Base-by-base conservation (phyloP, 2,888 invertebrate species). In the Drosophila colorata region DNA sequence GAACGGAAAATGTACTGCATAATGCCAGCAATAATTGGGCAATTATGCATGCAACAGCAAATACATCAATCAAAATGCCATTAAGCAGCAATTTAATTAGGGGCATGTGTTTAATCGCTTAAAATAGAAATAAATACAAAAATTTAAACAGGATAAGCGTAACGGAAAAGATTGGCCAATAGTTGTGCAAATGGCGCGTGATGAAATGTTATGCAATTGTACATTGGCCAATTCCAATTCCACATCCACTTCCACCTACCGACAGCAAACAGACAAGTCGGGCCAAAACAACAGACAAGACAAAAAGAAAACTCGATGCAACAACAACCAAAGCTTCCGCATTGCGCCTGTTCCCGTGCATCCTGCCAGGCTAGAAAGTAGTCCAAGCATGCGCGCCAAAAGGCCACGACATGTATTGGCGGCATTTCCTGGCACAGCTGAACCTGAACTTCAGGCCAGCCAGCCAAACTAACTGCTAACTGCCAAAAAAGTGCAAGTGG, bases 401-500 rank as follows among this genome's bases (percentile, higher is more conserved):
- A 72, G 80, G 69, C 76, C 71, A 69, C 67, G 44, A 49, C 61
- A 64, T 48, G 59, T 51, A 33, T 64, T 48, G 48, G 38, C 53
- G 43, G 48, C 69, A 74, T 79, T 89, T 90, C 91, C 91, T 90
- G 91, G 16, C 66, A 20, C 52, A 43, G 52, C 80, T 91, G 90
- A 91, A 91, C 91, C 91, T 90, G 90, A 91, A 90, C 91, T 91
- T 90, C 74, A 52, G 73, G 72, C 71, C 55, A 52, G 35, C 33
- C 49, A 63, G 46, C 51, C 6, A 47, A 63, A 25, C 8, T 7
- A 9, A 31, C 48, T 59, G 44, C 51, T 2, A 47, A 60, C 23
- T 38, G n/a, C 48, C 60, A 59, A 67, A 74, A 71, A 81, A 80
- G 65, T 53, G 65, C 71, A 78, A 78, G 70, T 74, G 57, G 64